Evolutionary conservation across 2,797 vertebrate genomes (phyloP).

Genomic region (Brachyalestes nurse): DNA sequence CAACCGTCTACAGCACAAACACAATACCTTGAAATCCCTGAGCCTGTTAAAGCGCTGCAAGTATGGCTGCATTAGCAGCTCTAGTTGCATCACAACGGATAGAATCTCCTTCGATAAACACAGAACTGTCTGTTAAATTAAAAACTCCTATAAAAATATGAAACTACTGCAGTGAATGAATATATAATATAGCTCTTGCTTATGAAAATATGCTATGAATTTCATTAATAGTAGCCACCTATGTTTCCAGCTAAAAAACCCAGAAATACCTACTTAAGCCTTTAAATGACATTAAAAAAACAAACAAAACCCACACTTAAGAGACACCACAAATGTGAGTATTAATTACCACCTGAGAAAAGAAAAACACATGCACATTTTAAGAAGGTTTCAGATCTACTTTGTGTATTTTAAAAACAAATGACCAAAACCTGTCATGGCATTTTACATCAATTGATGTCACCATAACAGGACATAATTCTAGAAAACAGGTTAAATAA

Average conservation of each 20-base stretch:
- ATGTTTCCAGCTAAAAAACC: neutral
- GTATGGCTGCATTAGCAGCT: neutral
- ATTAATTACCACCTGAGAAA: neutral
- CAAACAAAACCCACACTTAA: neutral
- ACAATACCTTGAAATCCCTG: conserved; percentile 12
- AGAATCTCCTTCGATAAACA: neutral
- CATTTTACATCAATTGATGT: neutral
- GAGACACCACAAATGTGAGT: neutral
- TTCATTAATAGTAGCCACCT: neutral
- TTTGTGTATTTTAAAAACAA: neutral
- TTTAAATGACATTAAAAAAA: neutral
- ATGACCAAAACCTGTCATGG: neutral
- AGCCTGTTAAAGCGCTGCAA: neutral
- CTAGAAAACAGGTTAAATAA: conserved; percentile 7
- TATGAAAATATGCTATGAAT: neutral
- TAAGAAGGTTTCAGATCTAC: neutral
- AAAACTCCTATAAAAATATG: neutral
- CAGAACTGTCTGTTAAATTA: neutral
- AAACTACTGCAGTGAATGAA: neutral
- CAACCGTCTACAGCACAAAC: conserved; percentile 7
- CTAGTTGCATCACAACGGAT: neutral
- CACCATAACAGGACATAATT: neutral
- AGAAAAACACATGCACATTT: neutral
- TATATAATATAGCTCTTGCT: neutral
- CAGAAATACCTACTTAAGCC: neutral